Percentiles rank a stretch among this genome's conserved stretches.
These are phyloP conservation scores for Agrypnia vestita DNA, from an alignment of 1,140 invertebrate genomes.

Conservation along the genomic window DNA sequence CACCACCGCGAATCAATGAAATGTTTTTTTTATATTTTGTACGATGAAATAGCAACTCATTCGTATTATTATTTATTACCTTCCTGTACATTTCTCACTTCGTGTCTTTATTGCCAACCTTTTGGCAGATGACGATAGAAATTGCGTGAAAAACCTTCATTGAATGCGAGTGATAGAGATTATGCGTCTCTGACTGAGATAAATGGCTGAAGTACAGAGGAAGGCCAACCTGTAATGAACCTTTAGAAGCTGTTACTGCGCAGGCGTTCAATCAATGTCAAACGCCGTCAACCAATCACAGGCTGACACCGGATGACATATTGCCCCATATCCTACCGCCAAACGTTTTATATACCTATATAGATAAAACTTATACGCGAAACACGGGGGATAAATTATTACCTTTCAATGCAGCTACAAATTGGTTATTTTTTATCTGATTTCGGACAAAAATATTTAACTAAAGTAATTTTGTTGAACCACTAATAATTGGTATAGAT, in stretches of 20 bases:
- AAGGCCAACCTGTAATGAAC: slow-evolving; percentile 15
- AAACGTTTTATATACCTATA: neutral
- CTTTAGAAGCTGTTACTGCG: slow-evolving; percentile 22
- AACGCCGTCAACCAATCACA: slow-evolving; percentile 11
- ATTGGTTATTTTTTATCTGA: too few relatives aligned
- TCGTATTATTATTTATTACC: too few relatives aligned
- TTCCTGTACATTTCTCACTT: too few relatives aligned
- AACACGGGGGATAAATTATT: too few relatives aligned
- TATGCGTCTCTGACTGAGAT: slow-evolving; percentile 10
- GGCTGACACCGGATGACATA: slow-evolving; percentile 18
- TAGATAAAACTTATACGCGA: too few relatives aligned
- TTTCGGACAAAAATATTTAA: too few relatives aligned
- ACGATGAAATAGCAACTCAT: too few relatives aligned
- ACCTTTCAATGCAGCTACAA: too few relatives aligned
- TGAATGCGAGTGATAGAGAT: slow-evolving; percentile 22
- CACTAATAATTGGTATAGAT: too few relatives aligned
- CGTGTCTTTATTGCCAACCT: neutral
- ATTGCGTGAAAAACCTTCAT: neutral
- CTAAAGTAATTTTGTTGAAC: too few relatives aligned
- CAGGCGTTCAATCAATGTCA: slow-evolving; percentile 37
- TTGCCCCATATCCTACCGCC: neutral
- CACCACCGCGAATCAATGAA: too few relatives aligned
- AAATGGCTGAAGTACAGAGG: neutral
- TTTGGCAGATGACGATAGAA: neutral
- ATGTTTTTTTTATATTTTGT: too few relatives aligned